A percentile compares a stretch with the other conserved stretches of the same genome.
Conservation (phyloP, 2,113 vertebrate genomes). For the Callipepla squamata region DNA sequence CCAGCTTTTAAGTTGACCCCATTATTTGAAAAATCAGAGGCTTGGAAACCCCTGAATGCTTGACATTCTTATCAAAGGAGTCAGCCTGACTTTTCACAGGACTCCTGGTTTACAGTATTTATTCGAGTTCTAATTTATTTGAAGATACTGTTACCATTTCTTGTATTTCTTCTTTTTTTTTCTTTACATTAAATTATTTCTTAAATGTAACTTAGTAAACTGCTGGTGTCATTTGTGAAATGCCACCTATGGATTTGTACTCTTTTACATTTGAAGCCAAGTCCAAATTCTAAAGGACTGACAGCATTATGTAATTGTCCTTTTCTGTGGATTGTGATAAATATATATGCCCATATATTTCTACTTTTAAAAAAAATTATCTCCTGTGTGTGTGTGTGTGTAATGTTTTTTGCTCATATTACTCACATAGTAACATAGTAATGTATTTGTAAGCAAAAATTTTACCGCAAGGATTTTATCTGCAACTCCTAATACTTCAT, state of each 20-base stretch:
- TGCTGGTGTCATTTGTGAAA: neutral
- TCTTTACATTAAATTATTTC: neutral
- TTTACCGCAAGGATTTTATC: neutral
- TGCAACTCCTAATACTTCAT: neutral
- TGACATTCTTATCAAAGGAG: constrained; percentile 70
- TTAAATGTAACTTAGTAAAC: neutral
- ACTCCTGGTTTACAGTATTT: constrained; percentile 54
- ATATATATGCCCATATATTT: neutral
- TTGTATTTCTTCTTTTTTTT: neutral
- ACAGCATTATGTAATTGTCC: fast-evolving
- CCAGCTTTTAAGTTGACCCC: constrained; percentile 69
- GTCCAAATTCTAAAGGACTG: neutral
- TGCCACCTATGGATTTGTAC: neutral
- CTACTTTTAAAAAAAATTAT: neutral
- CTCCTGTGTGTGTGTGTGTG: neutral
- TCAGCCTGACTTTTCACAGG: constrained; percentile 61
- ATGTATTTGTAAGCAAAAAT: neutral
- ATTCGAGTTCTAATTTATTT: constrained; percentile 21
- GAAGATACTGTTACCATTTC: neutral
- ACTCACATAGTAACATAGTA: neutral
- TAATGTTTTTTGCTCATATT: neutral
- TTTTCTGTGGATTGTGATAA: neutral
- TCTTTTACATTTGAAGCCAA: neutral
- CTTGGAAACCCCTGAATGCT: constrained; percentile 63
- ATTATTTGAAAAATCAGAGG: constrained; percentile 68